Conservation (phyloP, 1,140 invertebrate species). For the Drosophila funebris region DNA sequence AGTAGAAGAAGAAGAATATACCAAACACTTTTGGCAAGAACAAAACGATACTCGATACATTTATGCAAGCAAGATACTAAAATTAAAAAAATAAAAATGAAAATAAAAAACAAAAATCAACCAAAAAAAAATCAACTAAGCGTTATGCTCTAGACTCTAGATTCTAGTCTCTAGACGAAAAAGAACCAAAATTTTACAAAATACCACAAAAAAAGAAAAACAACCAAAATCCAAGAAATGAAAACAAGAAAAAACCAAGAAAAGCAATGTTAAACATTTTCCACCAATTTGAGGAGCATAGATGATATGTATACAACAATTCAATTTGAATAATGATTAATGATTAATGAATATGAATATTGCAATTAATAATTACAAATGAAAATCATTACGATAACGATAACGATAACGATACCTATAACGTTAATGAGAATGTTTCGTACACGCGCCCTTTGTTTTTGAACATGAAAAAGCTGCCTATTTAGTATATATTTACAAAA, state of each 20-base stretch:
- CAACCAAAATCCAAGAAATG: slow-evolving; percentile 21
- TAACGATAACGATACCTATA: slow-evolving; percentile 27
- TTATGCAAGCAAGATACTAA: slow-evolving; percentile 7
- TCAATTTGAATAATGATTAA: slow-evolving; percentile 14
- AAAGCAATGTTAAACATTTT: slow-evolving; percentile 68
- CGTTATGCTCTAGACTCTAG: slow-evolving; percentile 60
- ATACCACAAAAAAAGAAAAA: slow-evolving; percentile 37
- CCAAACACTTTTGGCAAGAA: slow-evolving; percentile 33
- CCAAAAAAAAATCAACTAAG: slow-evolving; percentile 45
- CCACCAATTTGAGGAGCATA: slow-evolving; percentile 66
- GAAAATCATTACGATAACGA: slow-evolving; percentile 37
- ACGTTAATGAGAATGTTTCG: slow-evolving; percentile 43
- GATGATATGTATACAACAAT: slow-evolving; percentile 29
- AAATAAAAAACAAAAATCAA: slow-evolving; percentile 10
- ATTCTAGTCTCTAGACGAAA: slow-evolving; percentile 62
- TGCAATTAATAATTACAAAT: no score
- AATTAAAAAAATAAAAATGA: no score
- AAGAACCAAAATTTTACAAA: slow-evolving; percentile 77
- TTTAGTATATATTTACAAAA: slow-evolving; percentile 69
- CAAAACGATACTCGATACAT: slow-evolving; percentile 9
- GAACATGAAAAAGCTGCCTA: slow-evolving; percentile 64
- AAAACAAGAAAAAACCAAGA: no score
- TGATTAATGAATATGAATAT: not conserved
- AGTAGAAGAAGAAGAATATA: no score
- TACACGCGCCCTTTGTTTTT: slow-evolving; percentile 60